These are phyloP conservation scores for Synergus japonicus DNA, from an alignment of 2,888 invertebrate genomes.

Conservation along the genomic window DNA sequence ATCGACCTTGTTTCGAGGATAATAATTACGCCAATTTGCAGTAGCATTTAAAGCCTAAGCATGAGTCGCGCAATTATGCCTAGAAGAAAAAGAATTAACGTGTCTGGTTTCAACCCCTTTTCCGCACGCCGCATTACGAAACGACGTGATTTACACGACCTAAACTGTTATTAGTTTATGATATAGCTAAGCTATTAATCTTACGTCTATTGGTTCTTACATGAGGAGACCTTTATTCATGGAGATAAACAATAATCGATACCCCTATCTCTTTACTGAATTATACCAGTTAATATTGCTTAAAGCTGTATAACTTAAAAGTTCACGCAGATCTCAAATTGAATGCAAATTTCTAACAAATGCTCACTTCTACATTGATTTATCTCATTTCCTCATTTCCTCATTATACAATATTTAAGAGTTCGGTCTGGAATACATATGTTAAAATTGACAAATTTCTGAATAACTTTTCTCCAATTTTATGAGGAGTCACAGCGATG, in stretches of 20 bases:
- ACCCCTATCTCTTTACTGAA: conserved; percentile 17
- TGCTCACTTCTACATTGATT: background rate
- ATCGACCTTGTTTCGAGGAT: conserved; percentile 39
- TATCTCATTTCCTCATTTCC: too few species aligned
- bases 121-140: conserved; percentile 30
- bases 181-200: conserved; percentile 31
- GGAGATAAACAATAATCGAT: conserved; percentile 19
- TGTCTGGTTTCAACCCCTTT: conserved; percentile 40
- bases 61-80: conserved; percentile 28
- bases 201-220: conserved; percentile 34
- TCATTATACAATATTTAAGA: background rate
- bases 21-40: conserved; percentile 36
- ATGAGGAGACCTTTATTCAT: conserved; percentile 29
- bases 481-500: conserved; percentile 7
- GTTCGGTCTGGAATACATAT: background rate
- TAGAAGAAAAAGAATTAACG: conserved; percentile 30
- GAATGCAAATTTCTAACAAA: background rate
- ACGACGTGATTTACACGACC: conserved; percentile 32
- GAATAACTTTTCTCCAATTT: background rate
- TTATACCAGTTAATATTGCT: conserved; percentile 24
- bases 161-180: conserved; percentile 39
- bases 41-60: conserved; percentile 33
- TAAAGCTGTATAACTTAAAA: background rate
- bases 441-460: background rate
- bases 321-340: background rate